Evolutionary conservation across 2,888 invertebrate genomes (phyloP), one percentile per base, ranked within the genome.

Genomic region (Caradrina kadenii): DNA sequence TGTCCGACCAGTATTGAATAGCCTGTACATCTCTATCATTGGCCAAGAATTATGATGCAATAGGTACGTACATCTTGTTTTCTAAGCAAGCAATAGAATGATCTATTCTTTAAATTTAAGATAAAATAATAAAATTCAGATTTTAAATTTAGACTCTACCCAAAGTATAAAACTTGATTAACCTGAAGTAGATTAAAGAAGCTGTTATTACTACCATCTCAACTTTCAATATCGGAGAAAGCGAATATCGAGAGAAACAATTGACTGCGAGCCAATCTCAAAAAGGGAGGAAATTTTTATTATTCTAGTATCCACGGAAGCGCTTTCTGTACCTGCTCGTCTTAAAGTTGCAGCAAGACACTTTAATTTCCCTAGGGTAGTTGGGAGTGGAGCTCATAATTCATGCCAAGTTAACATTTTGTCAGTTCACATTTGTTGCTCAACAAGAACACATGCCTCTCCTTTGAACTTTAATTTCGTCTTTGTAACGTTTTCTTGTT

Each of bases 371-470:
- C 95, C 94, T 75, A 74, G 93, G 92, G 93, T 89, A 85, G 87
- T 81, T 82, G 82, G 88, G 90, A 90, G 90, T 87, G 90, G 84
- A 89, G 87, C 92, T 94, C 94, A 95, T 96, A 96, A 95, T 94
- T 96, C 95, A 95, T 94, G 92, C 93, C 86, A 88, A 93, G 93
- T 94, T 94, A 93, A 93, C 94, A 92, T 95, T 95, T 94, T 95
- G 95, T 95, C 95, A 94, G 95, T 93, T 93, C 90, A 88, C 90
- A 92, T 93, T 95, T 93, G 93, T 92, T 92, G 90, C 85, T 86
- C 84, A 88, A 90, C 86, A 87, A 73, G 85, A 89, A 93, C 92
- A 90, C 88, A 89, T 89, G 86, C 89, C 85, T 77, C 80, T 69
- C 66, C 70, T 89, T 90, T 89, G 88, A 92, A 91, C 90, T 92